phyloP scores from a whole-genome alignment of 2,797 vertebrate species.

The Chaunax sp. region DNA sequence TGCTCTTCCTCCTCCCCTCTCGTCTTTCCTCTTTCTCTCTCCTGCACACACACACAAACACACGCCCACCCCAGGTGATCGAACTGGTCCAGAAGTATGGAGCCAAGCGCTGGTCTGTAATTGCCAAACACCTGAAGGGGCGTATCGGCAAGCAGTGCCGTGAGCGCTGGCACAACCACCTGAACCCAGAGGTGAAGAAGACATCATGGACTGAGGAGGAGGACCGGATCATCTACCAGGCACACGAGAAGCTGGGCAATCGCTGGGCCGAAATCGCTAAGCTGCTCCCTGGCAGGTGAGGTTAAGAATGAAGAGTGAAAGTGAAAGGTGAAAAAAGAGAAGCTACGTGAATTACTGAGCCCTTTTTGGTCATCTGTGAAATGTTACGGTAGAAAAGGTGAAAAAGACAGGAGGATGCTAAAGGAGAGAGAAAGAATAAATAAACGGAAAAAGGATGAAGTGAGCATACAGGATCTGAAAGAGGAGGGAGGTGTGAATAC shows the following conservation, averaged over 20 bases:
- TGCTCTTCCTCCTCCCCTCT: slow-evolving; percentile 40
- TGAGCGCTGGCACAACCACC: slow-evolving; percentile 99
- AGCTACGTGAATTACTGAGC: slow-evolving; percentile 60
- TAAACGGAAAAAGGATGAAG: slow-evolving; percentile 5
- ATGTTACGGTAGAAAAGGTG: slow-evolving; percentile 46
- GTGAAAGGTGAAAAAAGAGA: slow-evolving; percentile 33
- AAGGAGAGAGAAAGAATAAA: no score
- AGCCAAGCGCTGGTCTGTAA: slow-evolving; percentile 99
- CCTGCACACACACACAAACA: background rate
- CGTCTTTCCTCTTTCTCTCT: slow-evolving; percentile 26
- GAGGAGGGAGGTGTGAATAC: slow-evolving; percentile 7
- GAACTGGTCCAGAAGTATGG: slow-evolving; percentile 99
- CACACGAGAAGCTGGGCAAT: slow-evolving; percentile 98
- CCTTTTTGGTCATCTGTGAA: slow-evolving; percentile 50
- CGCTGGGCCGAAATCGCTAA: slow-evolving; percentile 99
- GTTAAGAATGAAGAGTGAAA: background rate
- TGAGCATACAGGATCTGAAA: slow-evolving; percentile 2
- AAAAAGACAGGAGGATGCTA: slow-evolving; percentile 17
- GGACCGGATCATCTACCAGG: slow-evolving; percentile 99
- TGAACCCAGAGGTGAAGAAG: slow-evolving; percentile 99
- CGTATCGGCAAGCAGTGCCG: slow-evolving; percentile 99
- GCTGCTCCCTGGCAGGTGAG: slow-evolving; percentile 97
- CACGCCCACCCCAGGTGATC: slow-evolving; percentile 88
- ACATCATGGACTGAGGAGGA: slow-evolving; percentile 99
- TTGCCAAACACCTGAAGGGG: slow-evolving; percentile 98